Conservation (phyloP, 1,140 invertebrate species). For the Drosophila suzukii region DNA sequence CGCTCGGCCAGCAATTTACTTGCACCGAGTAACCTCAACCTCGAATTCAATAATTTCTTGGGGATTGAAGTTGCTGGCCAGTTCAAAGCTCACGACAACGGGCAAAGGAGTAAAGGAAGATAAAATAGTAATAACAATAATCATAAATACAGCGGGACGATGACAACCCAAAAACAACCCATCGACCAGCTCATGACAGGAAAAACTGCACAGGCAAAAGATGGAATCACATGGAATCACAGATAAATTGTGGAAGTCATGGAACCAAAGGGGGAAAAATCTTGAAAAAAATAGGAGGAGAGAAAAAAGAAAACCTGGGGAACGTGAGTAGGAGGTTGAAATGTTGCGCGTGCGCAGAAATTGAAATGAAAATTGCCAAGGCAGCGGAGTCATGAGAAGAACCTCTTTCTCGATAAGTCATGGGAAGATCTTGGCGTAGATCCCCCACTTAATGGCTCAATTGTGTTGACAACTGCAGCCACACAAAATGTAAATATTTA, state of each 20-base stretch:
- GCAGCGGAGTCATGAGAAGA: slow-evolving; percentile 20
- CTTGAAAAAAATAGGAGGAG: background rate
- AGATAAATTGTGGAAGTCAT: slow-evolving; percentile 55
- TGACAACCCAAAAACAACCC: slow-evolving; percentile 62
- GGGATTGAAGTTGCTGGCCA: slow-evolving; percentile 43
- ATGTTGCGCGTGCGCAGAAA: slow-evolving; percentile 52
- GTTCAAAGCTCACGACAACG: slow-evolving; percentile 56
- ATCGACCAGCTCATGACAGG: slow-evolving; percentile 49
- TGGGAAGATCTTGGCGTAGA: slow-evolving; percentile 48
- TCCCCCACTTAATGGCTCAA: slow-evolving; percentile 56
- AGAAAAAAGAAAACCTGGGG: slow-evolving; percentile 9
- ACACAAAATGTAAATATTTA: slow-evolving; percentile 45
- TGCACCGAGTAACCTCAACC: slow-evolving; percentile 32
- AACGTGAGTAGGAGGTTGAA: slow-evolving; percentile 39
- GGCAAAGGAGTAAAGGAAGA: slow-evolving; percentile 15
- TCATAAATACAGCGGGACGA: slow-evolving; percentile 66
- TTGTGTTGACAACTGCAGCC: slow-evolving; percentile 61
- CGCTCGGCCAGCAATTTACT: slow-evolving; percentile 39
- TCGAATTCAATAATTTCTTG: slow-evolving; percentile 46
- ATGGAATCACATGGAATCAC: slow-evolving; percentile 69
- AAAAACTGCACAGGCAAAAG: slow-evolving; percentile 44
- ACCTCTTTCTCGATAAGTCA: slow-evolving; percentile 47
- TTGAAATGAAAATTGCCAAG: slow-evolving; percentile 59
- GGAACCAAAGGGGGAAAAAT: slow-evolving; percentile 22
- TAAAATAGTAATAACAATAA: slow-evolving; percentile 71